Evolutionary conservation across 2,113 vertebrate genomes (phyloP), one percentile per base, ranked within the genome.

Genomic region (Dromaius novaehollandiae): DNA sequence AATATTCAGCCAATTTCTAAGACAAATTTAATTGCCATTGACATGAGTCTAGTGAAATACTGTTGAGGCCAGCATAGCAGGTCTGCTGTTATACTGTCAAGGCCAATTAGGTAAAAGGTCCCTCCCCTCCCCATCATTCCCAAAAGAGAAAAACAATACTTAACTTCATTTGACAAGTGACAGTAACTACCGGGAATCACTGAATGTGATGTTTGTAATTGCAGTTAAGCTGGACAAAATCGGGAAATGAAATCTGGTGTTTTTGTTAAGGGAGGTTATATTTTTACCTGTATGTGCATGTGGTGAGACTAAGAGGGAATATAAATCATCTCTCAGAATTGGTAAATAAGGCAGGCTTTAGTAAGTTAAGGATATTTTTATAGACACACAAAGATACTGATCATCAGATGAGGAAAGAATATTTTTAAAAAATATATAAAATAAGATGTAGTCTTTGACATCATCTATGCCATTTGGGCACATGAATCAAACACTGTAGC

Each of bases 71-170:
- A 87, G 44, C 18, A 81, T 53, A 95, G 79, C 44, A 82, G 60
- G 61, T 90, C 63, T 84, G 58, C 48, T 93, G 11, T 95, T 94
- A 75, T 8, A 44, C 42, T 96, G 77, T 91, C 82, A 95, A 95
- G 61, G 58, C 16, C 74, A 91, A 93, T 90, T 94, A 93, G 46
- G 48, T 58, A 82, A 92, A 93, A 86, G 78, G 11, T 0, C 60
- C 74, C 76, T 38, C 7, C 3, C 15, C 30, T 69, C 13, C 56
- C 30, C 30, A 32, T 34, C 56, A 58, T 82, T 90, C 63, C 65
- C 81, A 85, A 48, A 93, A 90, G 38, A 96, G 42, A 82, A 91
- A 96, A 92, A 95, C 16, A 96, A 90, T 88, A 91, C 48, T 71
- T 87, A 82, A 88, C 58, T 86, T 84, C 36, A 76, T 60, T 74